Base-by-base conservation (phyloP, 2,113 vertebrate genomes). In the Puffinus mauretanicus region DNA sequence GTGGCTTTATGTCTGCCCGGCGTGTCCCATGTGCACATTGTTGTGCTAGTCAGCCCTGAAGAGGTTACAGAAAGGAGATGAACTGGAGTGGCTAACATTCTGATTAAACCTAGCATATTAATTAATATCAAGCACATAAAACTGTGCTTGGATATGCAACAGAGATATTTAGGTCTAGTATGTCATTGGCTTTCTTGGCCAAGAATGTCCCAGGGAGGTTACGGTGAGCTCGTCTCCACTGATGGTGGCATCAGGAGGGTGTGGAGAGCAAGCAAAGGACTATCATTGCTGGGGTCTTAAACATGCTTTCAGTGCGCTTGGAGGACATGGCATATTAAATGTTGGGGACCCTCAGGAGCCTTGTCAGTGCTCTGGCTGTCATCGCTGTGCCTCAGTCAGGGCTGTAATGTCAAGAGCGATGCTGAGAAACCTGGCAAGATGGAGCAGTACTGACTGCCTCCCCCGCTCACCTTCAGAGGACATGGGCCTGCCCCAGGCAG, bases 361-460 rank as follows among this genome's bases (percentile, higher is more conserved):
- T 49, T 61, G 22, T 60, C 16, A 13, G 15, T 2, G 0, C 34
- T 87, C 21, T 69, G 72, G 29, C 44, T 60, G 10, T 49, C 24
- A 34, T 66, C 0, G 0, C 55, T 60, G 52, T 77, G 57, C 32
- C 16, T 36, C 0, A 2, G 24, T 42, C 3, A 11, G 57, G 40
- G 34, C 72, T 66, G 66, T n/a, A 60, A 38, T 51, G 79, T 32
- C 21, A 77, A 40, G 49, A 52, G 34, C 24, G 42, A 49, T 51
- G 60, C 30, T 34, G 32, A 73, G 75, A 86, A 83, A n/a, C 38
- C 40, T 73, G 85, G 32, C 26, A 65, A 42, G 76, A 62, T 20
- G 40, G 75, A 54, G 21, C 51, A 26, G 25, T 34, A 17, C 32
- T 42, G 30, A 32, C 42, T 86, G 70, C 36, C 42, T 65, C 7